Evolutionary conservation across 2,113 vertebrate genomes (phyloP), one percentile per base, ranked within the genome.

Genomic region (Halichoeres trimaculatus): DNA sequence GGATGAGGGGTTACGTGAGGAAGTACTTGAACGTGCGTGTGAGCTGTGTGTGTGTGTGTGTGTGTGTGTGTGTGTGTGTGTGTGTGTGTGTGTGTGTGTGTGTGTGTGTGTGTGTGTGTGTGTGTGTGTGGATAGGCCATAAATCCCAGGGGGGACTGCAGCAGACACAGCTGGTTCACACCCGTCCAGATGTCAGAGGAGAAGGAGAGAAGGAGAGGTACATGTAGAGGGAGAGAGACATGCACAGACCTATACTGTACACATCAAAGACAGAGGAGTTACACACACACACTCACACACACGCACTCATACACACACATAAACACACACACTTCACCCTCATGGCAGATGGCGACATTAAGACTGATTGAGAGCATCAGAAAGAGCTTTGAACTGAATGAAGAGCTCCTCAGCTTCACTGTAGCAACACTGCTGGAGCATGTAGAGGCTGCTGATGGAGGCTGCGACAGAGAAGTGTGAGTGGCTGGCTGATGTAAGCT

Each of bases 91-190:
- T 30, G 30, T 30, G 30, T 30, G 3, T 70, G 45, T 70, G 51
- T 63, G 66, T 74, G 50, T 73, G 71, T 76, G 45, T 65, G 74
- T 74, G 47, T 68, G 65, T 73, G 62, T 41, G 52, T 74, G 53
- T 74, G 74, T 61, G 60, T 26, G 34, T 71, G 55, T 36, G 6
- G 2, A 14, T 50, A 67, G 40, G 51, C 78, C 35, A 80, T 90
- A 87, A 88, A 87, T 90, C 84, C 80, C 41, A 71, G 36, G 11
- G 54, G 72, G 70, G 65, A 73, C 80, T 75, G 80, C 67, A 71
- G 79, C 55, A 83, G 66, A 60, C 78, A 83, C 90, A 89, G 86
- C 90, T 90, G 90, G 88, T 89, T 90, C 65, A 64, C 73, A 76
- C 80, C 73, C 61, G n/a, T 88, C 86, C 88, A 90, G 90, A 91